These are phyloP conservation scores for Chromoteleia sp. DNA, from an alignment of 2,888 invertebrate species.

Conservation along the genomic window DNA sequence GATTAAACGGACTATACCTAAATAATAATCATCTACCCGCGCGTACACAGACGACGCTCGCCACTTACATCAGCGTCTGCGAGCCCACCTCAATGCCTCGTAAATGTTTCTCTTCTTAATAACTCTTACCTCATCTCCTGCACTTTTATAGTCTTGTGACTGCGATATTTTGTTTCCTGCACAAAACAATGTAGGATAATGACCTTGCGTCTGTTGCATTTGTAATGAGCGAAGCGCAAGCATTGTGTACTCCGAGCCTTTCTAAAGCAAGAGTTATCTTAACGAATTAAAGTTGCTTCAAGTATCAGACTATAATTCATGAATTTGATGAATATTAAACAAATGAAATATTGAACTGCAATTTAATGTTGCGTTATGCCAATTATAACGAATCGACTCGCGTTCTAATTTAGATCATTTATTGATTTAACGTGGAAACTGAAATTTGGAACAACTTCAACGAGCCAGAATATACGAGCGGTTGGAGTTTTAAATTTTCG, in stretches of 20 bases:
- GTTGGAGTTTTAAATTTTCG: too few species aligned
- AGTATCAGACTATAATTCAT: slow-evolving; percentile 46
- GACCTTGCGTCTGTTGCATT: slow-evolving; percentile 65
- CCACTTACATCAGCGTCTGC: slow-evolving; percentile 56
- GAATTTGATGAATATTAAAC: slow-evolving; percentile 29
- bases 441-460: too few species aligned
- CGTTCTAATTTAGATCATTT: too few species aligned
- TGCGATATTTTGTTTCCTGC: slow-evolving; percentile 60
- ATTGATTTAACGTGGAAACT: too few species aligned
- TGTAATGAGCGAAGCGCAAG: slow-evolving; percentile 42
- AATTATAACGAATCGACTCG: too few species aligned
- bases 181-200: slow-evolving; percentile 63
- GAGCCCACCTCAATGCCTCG: slow-evolving; percentile 47
- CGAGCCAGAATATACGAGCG: too few species aligned
- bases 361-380: too few species aligned
- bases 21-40: slow-evolving; percentile 74
- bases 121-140: slow-evolving; percentile 57
- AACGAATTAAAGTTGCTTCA: slow-evolving; percentile 59
- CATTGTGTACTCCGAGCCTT: slow-evolving; percentile 47
- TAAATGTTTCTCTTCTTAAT: slow-evolving; percentile 64
- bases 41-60: slow-evolving; percentile 56
- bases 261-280: slow-evolving; percentile 44
- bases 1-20: slow-evolving; percentile 74
- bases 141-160: slow-evolving; percentile 56
- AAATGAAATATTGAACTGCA: neutral